A percentile compares a stretch with the other conserved stretches of the same genome.
Evolutionary conservation across 2,797 vertebrate species (phyloP).

Genomic region (Spatula versicolor): DNA sequence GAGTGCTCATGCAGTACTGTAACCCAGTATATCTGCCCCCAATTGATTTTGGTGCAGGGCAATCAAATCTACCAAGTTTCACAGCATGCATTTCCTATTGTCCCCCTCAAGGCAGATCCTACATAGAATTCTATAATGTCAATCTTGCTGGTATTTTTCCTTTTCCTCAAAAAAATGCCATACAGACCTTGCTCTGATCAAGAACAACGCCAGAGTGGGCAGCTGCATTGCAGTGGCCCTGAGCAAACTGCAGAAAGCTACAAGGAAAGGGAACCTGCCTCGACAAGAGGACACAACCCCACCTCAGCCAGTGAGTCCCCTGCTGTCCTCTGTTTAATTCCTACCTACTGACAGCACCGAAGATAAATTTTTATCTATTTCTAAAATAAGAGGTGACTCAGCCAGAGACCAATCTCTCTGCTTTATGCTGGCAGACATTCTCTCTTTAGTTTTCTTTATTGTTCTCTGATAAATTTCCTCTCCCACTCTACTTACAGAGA

Average conservation of each 20-base stretch:
- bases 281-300: rapidly evolving
- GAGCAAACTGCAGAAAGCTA: slow-evolving; percentile 69
- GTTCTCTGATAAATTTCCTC: neutral
- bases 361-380: neutral
- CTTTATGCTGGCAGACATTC: neutral
- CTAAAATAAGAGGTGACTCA: slow-evolving; percentile 30
- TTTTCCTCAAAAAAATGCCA: slow-evolving; percentile 69
- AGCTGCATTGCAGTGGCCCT: slow-evolving; percentile 88
- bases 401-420: neutral
- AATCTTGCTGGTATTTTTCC: neutral
- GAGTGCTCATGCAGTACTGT: neutral
- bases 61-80: neutral
- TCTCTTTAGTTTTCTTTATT: neutral
- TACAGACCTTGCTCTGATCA: slow-evolving; percentile 89
- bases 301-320: slow-evolving; percentile 66
- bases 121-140: neutral
- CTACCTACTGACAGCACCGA: slow-evolving; percentile 18
- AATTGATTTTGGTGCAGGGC: neutral
- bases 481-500: neutral
- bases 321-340: neutral
- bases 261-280: neutral
- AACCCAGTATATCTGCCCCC: neutral
- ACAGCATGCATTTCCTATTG: neutral
- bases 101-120: neutral
- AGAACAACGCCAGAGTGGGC: slow-evolving; percentile 90